Percentiles rank a stretch among this genome's conserved stretches.
phyloP scores from a whole-genome alignment of 2,113 vertebrate species.

The Lophochroa leadbeateri region DNA sequence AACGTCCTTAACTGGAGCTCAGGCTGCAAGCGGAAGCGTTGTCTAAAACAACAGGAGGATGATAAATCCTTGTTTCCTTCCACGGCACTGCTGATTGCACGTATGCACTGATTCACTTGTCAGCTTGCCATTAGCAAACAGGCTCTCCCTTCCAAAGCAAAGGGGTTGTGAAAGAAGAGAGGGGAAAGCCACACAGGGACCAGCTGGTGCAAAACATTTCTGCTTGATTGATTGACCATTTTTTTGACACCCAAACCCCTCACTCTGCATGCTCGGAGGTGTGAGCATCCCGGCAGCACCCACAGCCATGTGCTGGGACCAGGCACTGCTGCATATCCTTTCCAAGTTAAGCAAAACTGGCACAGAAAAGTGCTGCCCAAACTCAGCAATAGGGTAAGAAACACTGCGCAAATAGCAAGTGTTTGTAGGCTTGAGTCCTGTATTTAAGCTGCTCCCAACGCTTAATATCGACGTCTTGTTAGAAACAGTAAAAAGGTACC shows the following conservation, averaged over 20 bases:
- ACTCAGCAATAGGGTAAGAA: background rate
- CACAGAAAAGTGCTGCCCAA: background rate
- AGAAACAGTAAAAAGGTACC: background rate
- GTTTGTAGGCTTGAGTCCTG: background rate
- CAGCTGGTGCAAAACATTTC: background rate
- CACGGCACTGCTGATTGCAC: background rate
- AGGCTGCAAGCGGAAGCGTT: conserved; percentile 25
- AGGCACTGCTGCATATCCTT: background rate
- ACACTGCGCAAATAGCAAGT: background rate
- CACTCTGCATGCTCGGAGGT: background rate
- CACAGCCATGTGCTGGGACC: background rate
- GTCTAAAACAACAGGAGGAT: conserved; percentile 18
- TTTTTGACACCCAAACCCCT: background rate
- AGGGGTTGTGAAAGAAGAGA: background rate
- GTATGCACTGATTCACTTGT: conserved; percentile 28
- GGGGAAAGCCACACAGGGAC: background rate
- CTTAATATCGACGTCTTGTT: background rate
- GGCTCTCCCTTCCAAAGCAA: background rate
- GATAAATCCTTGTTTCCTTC: conserved; percentile 16
- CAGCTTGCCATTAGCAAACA: background rate
- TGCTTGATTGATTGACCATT: background rate
- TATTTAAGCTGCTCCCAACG: background rate
- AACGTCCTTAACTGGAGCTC: background rate
- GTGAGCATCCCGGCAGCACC: background rate
- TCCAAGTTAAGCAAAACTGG: background rate